A percentile compares a stretch with the other conserved stretches of the same genome.
These are phyloP conservation scores for Epinotia nisella DNA, from an alignment of 2,888 invertebrate genomes.

Conservation along the genomic window DNA sequence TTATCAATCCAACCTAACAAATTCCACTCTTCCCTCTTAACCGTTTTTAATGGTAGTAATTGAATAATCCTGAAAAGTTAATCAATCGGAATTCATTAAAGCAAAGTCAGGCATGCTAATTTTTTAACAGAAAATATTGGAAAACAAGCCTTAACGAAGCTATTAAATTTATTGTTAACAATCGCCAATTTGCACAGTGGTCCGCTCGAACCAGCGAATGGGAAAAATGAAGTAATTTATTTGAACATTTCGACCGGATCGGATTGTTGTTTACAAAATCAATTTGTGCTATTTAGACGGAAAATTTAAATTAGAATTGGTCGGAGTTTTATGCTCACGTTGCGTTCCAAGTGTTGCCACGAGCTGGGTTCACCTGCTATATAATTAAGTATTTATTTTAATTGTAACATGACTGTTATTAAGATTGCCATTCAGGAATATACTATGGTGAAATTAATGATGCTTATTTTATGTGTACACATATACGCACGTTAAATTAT, in stretches of 20 bases:
- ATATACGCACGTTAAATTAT: too few species aligned
- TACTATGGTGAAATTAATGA: too few species aligned
- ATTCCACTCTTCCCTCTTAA: neutral
- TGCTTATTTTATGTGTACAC: too few species aligned
- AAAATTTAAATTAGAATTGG: neutral
- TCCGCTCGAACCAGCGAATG: slow-evolving; percentile 10
- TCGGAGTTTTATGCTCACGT: slow-evolving; percentile 1
- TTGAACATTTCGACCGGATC: slow-evolving; percentile 22
- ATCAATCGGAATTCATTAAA: slow-evolving; percentile 9
- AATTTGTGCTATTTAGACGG: slow-evolving; percentile 20
- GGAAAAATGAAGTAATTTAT: slow-evolving; percentile 42
- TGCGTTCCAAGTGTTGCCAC: neutral
- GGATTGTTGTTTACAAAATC: slow-evolving; percentile 35
- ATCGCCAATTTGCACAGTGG: slow-evolving; percentile 37
- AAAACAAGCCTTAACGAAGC: slow-evolving; percentile 26
- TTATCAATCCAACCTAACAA: neutral
- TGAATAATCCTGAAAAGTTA: neutral
- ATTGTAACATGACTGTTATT: too few species aligned
- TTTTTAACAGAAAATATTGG: slow-evolving; percentile 28
- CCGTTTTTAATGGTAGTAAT: neutral
- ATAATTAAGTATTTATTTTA: too few species aligned
- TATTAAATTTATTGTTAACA: slow-evolving; percentile 41
- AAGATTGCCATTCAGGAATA: too few species aligned
- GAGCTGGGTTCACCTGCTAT: too few species aligned
- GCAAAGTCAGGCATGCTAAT: slow-evolving; percentile 1